Evolutionary conservation across 2,888 invertebrate genomes (phyloP).

Genomic region (Ennomos fuscantarius): DNA sequence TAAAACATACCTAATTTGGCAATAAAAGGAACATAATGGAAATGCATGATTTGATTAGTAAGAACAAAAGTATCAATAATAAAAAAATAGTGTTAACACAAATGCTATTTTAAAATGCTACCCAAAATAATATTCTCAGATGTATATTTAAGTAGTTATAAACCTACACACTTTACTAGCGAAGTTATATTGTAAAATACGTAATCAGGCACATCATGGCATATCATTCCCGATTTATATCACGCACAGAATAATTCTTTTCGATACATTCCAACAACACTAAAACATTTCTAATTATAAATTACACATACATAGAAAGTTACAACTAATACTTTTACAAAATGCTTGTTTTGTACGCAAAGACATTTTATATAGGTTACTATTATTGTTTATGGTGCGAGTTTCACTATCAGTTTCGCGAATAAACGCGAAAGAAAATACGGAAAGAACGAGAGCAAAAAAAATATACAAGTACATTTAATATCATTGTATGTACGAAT

Average conservation of each 20-base stretch:
- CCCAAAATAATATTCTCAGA: slow-evolving; percentile 31
- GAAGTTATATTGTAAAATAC: slow-evolving; percentile 36
- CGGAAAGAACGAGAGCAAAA: too few relatives aligned
- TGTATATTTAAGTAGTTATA: slow-evolving; percentile 23
- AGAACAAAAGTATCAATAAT: slow-evolving; percentile 23
- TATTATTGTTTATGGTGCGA: too few relatives aligned
- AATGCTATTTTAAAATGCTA: slow-evolving; percentile 43
- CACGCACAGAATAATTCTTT: slow-evolving; percentile 40
- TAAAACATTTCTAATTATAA: slow-evolving; percentile 6
- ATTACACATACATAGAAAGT: slow-evolving; percentile 29
- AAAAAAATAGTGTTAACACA: slow-evolving; percentile 41
- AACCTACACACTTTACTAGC: slow-evolving; percentile 9
- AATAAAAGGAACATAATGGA: slow-evolving; percentile 56
- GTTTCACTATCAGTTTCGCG: too few relatives aligned
- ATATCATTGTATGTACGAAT: too few relatives aligned
- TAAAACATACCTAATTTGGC: slow-evolving; percentile 48
- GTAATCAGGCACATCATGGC: slow-evolving; percentile 70
- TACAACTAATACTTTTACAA: slow-evolving; percentile 29
- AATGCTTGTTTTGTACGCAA: slow-evolving; percentile 29
- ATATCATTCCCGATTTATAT: slow-evolving; percentile 48
- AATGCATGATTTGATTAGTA: slow-evolving; percentile 48
- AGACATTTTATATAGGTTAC: slow-evolving; percentile 1
- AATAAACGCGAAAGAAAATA: too few relatives aligned
- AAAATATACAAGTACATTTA: too few relatives aligned
- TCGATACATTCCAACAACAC: slow-evolving; percentile 12